Evolutionary conservation across 2,888 invertebrate species (phyloP), one percentile per base, ranked within the genome.

Genomic region (Ditula angustiorana): DNA sequence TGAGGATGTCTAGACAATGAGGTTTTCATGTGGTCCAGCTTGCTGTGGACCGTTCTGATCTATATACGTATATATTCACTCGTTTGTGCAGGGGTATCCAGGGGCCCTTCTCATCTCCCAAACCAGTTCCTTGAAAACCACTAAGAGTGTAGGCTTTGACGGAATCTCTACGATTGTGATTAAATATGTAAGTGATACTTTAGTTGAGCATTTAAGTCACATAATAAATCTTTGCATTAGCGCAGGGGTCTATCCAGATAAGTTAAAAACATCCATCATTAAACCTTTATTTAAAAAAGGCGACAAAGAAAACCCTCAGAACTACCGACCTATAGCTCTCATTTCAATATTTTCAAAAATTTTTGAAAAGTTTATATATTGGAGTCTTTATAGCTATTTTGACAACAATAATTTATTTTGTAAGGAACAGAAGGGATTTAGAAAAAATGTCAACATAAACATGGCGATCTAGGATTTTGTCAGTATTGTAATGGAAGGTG

Each of bases 121-220:
- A n/a, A n/a, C n/a, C n/a, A n/a, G n/a, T n/a, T 23, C 26, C 7
- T 55, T 55, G 28, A 55, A 26, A 37, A 55, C 37, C 5, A 55
- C 37, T 1, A 24, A 4, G 4, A 55, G 55, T 7, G 55, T 55
- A 13, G 55, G 55, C 19, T 37, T 24, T 19, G 55, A 55, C 13
- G 0, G 23, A 7, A 55, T 55, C 10, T 8, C 19, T 1, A 55
- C 55, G 2, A 23, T 2, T 0, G 55, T 55, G 13, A 24, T 55
- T 24, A 55, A 55, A 37, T 37, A 37, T 16, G 55, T 55, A 3
- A 37, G 24, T 10, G 37, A 55, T 16, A 35, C 13, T 10, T 13
- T 55, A 26, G 37, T 13, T 8, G 7, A 24, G 2, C 26, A n/a
- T 10, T 13, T 55, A 16, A 26, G 41, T n/a, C 37, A 55, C 24